Evolutionary conservation across 1,140 invertebrate species (phyloP).

Genomic region (Neocloeon triangulifer): DNA sequence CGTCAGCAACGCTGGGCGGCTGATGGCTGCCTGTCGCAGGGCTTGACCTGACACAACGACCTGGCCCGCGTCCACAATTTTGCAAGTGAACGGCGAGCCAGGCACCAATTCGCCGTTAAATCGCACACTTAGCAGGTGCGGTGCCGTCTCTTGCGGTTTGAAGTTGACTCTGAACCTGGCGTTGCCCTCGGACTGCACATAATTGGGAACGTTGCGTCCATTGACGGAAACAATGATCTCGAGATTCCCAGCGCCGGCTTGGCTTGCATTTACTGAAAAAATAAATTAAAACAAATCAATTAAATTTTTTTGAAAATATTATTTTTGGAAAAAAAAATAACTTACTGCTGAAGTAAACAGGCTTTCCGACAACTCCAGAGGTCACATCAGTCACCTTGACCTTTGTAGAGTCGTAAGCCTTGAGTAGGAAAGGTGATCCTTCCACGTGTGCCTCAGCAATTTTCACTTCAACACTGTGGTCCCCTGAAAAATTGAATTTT

Average conservation of each 20-base stretch:
- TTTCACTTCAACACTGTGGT: slow-evolving; percentile 79
- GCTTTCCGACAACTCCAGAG: slow-evolving; percentile 70
- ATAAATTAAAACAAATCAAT: not conserved
- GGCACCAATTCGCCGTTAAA: slow-evolving; percentile 93
- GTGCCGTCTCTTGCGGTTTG: slow-evolving; percentile 77
- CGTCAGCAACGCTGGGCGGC: slow-evolving; percentile 27
- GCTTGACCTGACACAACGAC: slow-evolving; percentile 30
- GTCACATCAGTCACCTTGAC: slow-evolving; percentile 79
- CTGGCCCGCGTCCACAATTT: slow-evolving; percentile 36
- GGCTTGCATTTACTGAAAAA: slow-evolving; percentile 46
- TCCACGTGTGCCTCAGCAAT: slow-evolving; percentile 63
- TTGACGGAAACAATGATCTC: slow-evolving; percentile 97
- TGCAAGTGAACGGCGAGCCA: slow-evolving; percentile 71
- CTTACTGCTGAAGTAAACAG: slow-evolving; percentile 81
- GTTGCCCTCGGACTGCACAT: slow-evolving; percentile 92
- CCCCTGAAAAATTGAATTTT: slow-evolving; percentile 24
- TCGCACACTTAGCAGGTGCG: slow-evolving; percentile 71
- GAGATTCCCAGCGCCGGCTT: slow-evolving; percentile 79
- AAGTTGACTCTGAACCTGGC: slow-evolving; percentile 91
- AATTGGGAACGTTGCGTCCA: slow-evolving; percentile 93
- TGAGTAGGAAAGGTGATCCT: slow-evolving; percentile 84
- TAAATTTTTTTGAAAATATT: slow-evolving; percentile 2
- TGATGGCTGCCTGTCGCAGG: slow-evolving; percentile 34
- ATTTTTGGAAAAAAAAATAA: not conserved
- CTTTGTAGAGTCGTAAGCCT: slow-evolving; percentile 82